A percentile compares a stretch with the other conserved stretches of the same genome.
Evolutionary conservation across 2,797 vertebrate genomes (phyloP).

Genomic region (Bufotes viridis): DNA sequence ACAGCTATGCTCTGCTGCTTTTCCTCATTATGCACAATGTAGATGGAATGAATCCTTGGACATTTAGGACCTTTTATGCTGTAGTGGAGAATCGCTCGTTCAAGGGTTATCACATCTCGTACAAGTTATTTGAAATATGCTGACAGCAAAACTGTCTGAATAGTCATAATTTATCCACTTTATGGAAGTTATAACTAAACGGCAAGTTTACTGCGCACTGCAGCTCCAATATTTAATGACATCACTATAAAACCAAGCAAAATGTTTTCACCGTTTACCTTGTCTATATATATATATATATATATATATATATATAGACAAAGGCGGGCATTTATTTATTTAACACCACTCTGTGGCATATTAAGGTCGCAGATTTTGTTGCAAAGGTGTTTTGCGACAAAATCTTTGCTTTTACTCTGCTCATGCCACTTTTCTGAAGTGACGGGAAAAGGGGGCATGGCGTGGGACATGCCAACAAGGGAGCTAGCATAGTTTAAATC

Average conservation of each 20-base stretch:
- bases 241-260: background rate
- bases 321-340: too few relatives aligned
- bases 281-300: too few relatives aligned
- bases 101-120: background rate
- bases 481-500: too few relatives aligned
- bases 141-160: slow-evolving; percentile 1
- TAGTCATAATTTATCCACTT: background rate
- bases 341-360: too few relatives aligned
- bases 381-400: too few relatives aligned
- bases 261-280: too few relatives aligned
- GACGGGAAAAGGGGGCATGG: too few relatives aligned
- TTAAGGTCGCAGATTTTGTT: too few relatives aligned
- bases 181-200: background rate
- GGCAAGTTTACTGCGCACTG: background rate
- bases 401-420: too few relatives aligned
- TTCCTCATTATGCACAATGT: slow-evolving; percentile 21
- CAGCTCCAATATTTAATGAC: background rate
- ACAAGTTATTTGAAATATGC: slow-evolving; percentile 4
- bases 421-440: too few relatives aligned
- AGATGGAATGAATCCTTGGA: background rate
- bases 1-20: slow-evolving; percentile 9
- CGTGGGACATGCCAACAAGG: too few relatives aligned
- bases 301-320: too few relatives aligned
- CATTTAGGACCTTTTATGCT: slow-evolving; percentile 9
- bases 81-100: slow-evolving; percentile 4